Evolutionary conservation across 2,888 invertebrate species (phyloP).

Genomic region (Lasioglossum oenotherae): DNA sequence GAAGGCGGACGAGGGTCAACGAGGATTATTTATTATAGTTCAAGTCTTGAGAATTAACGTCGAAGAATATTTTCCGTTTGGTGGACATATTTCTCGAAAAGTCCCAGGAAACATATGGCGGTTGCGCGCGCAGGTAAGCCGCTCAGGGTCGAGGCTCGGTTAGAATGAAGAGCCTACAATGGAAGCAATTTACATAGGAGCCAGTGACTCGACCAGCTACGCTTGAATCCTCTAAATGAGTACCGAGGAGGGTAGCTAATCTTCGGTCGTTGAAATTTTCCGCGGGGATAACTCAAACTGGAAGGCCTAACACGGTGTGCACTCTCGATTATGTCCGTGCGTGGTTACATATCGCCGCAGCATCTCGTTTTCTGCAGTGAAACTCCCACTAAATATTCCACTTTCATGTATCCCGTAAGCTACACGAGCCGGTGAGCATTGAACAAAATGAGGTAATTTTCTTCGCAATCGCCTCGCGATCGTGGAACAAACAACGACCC

Average conservation of each 20-base stretch:
- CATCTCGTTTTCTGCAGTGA: conserved; percentile 40
- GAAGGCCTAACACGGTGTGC: neutral
- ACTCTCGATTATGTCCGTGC: conserved; percentile 12
- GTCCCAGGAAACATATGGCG: neutral
- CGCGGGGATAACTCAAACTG: neutral
- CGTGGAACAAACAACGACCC: conserved; percentile 6
- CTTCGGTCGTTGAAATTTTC: neutral
- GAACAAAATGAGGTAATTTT: conserved; percentile 45
- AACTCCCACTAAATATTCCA: conserved; percentile 44
- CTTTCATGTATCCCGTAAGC: conserved; percentile 42
- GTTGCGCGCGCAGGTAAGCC: neutral
- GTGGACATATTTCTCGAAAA: neutral
- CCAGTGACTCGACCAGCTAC: neutral
- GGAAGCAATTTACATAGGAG: neutral
- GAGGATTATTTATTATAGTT: neutral
- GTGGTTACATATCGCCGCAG: conserved; percentile 18
- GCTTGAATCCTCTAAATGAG: neutral
- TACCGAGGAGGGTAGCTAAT: neutral
- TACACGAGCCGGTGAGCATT: conserved; percentile 21
- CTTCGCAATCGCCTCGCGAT: conserved; percentile 15
- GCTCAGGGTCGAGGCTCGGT: neutral
- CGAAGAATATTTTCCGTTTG: neutral
- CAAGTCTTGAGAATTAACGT: neutral
- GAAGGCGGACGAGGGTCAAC: neutral
- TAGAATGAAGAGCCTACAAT: conserved; percentile 7